A percentile compares a stretch with the other conserved stretches of the same genome.
These are phyloP conservation scores for Megaptera novaeangliae DNA, from an alignment of 2,113 vertebrate species.

Conservation along the genomic window DNA sequence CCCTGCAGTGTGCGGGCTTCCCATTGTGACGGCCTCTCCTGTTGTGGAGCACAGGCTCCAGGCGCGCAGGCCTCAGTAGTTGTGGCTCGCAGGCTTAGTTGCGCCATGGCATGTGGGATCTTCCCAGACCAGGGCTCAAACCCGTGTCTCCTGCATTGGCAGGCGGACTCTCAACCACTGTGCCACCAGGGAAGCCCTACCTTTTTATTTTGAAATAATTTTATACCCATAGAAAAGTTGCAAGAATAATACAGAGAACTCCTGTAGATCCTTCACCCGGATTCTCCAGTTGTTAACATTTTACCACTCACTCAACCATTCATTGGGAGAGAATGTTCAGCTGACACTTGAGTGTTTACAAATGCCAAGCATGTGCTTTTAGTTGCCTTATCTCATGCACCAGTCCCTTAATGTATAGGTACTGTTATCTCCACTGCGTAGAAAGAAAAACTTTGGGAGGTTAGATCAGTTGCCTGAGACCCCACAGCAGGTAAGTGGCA, in stretches of 20 bases:
- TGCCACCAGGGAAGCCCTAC: not conserved
- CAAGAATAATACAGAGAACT: not conserved
- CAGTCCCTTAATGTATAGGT: not conserved
- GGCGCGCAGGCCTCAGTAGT: no score
- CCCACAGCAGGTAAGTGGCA: not conserved
- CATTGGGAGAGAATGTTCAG: not conserved
- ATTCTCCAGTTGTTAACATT: constrained; percentile 15
- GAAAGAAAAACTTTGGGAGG: not conserved
- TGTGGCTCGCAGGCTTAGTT: no score
- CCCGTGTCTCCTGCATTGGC: no score
- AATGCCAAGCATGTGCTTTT: not conserved
- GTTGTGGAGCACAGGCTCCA: no score
- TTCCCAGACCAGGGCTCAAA: no score
- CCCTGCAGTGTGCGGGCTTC: no score
- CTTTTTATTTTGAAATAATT: constrained; percentile 24
- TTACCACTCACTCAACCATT: constrained; percentile 21
- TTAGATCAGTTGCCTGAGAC: not conserved
- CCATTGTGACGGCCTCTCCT: no score
- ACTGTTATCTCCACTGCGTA: not conserved
- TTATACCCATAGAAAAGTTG: not conserved
- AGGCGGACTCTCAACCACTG: no score
- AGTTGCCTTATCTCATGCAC: not conserved
- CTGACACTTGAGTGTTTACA: not conserved
- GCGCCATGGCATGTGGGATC: no score
- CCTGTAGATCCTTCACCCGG: not conserved